These are phyloP conservation scores for Crepidodera aurea DNA, from an alignment of 2,888 invertebrate species.

Conservation along the genomic window DNA sequence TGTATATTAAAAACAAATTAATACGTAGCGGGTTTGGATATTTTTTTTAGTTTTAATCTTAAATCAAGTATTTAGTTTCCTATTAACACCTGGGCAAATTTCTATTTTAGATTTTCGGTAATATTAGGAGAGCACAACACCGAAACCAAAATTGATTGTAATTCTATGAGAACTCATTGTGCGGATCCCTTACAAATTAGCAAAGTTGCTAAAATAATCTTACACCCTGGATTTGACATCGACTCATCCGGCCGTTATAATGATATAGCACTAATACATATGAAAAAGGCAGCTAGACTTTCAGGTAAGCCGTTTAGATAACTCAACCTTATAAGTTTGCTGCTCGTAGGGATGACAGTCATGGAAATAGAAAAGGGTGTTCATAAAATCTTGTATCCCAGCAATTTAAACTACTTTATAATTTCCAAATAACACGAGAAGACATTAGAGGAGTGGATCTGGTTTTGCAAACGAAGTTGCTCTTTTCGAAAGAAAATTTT, in stretches of 20 bases:
- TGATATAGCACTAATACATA: constrained; percentile 64
- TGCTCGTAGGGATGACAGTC: background rate
- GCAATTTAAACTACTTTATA: too few species aligned
- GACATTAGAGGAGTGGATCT: too few species aligned
- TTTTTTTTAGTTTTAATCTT: too few species aligned
- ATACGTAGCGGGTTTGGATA: too few species aligned
- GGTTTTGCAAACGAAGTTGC: too few species aligned
- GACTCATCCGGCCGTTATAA: constrained; percentile 51
- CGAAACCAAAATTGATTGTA: constrained; percentile 60
- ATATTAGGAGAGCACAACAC: constrained; percentile 65
- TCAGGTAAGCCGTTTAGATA: constrained; percentile 57
- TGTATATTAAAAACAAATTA: too few species aligned
- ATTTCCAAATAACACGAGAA: too few species aligned
- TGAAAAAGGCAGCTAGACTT: constrained; percentile 58
- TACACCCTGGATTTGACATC: constrained; percentile 60
- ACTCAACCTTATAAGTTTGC: background rate
- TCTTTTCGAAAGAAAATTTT: too few species aligned
- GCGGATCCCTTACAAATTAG: constrained; percentile 59
- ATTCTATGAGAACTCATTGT: constrained; percentile 56
- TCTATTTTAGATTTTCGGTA: constrained; percentile 50
- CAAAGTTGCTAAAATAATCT: constrained; percentile 58
- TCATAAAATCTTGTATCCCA: too few species aligned
- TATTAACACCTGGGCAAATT: too few species aligned
- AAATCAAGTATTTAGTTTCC: too few species aligned
- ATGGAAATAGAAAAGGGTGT: background rate